These are phyloP conservation scores for Gymnoscelis rufifasciata DNA, from an alignment of 2,888 invertebrate genomes.

Conservation along the genomic window DNA sequence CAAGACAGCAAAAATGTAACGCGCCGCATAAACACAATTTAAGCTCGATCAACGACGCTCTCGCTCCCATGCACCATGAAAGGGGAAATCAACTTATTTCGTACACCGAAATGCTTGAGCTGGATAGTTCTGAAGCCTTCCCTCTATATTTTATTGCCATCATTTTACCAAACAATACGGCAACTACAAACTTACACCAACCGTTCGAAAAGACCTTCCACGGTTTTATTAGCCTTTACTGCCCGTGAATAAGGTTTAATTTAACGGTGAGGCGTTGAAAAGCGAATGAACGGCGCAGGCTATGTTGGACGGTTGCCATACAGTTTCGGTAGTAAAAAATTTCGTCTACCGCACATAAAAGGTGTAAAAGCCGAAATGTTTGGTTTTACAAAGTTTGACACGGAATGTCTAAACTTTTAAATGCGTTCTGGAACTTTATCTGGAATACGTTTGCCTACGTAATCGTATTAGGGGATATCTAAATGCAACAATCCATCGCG, in stretches of 20 bases:
- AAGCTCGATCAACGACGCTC: conserved; percentile 21
- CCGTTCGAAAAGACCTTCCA: conserved; percentile 20
- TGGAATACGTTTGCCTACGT: conserved; percentile 1
- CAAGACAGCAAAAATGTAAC: conserved; percentile 15
- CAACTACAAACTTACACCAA: conserved; percentile 37
- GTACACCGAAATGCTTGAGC: conserved; percentile 22
- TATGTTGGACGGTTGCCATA: conserved; percentile 62
- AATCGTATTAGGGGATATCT: background rate
- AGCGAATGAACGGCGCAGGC: conserved; percentile 30
- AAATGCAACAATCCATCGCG: no score
- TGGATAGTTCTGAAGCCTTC: conserved; percentile 57
- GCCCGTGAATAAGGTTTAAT: conserved; percentile 30
- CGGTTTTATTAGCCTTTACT: conserved; percentile 33
- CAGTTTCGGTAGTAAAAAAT: conserved; percentile 54
- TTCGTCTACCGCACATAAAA: conserved; percentile 58
- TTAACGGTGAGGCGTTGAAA: conserved; percentile 11
- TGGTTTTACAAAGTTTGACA: conserved; percentile 49
- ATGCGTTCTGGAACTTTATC: conserved; percentile 11
- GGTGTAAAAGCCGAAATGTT: conserved; percentile 59
- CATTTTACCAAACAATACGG: conserved; percentile 66
- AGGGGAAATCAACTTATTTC: conserved; percentile 35
- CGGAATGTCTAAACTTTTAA: conserved; percentile 24
- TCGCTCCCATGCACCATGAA: conserved; percentile 28
- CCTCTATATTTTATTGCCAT: conserved; percentile 66
- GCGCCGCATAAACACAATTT: conserved; percentile 23